Evolutionary conservation across 2,113 vertebrate genomes (phyloP).

Genomic region (Brachyhypopomus occidentalis): DNA sequence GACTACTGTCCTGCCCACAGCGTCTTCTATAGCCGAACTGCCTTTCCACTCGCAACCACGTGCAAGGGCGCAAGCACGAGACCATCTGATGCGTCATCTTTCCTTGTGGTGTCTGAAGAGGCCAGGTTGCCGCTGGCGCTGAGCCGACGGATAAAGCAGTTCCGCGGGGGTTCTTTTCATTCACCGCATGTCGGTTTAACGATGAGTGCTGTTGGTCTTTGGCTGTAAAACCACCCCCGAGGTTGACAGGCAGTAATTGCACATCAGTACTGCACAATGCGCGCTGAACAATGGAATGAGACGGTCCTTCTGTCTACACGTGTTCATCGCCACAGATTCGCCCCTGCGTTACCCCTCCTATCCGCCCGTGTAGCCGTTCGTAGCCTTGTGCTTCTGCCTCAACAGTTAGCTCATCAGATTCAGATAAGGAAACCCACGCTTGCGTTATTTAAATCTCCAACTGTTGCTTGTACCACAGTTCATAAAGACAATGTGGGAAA

Average conservation of each 20-base stretch:
- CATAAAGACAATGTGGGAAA: not conserved
- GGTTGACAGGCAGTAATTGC: constrained; percentile 51
- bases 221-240: constrained; percentile 27
- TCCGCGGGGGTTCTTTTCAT: not conserved
- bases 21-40: not conserved
- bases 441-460: no score
- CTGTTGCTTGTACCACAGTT: not conserved
- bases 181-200: not conserved
- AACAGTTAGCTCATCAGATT: not conserved
- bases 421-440: not conserved
- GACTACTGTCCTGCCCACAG: not conserved
- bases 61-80: not conserved
- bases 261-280: constrained; percentile 38
- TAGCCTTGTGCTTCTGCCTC: not conserved
- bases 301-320: constrained; percentile 35
- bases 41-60: not conserved
- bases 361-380: not conserved
- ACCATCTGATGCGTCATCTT: not conserved
- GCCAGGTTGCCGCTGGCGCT: not conserved
- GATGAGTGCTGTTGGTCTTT: constrained; percentile 18
- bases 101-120: not conserved
- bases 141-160: not conserved
- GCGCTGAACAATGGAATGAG: constrained; percentile 31
- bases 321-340: constrained; percentile 34
- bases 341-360: not conserved